Percentiles rank a stretch among this genome's conserved stretches.
phyloP scores from a whole-genome alignment of 2,888 invertebrate genomes.

The Rugalucina vietnamica region DNA sequence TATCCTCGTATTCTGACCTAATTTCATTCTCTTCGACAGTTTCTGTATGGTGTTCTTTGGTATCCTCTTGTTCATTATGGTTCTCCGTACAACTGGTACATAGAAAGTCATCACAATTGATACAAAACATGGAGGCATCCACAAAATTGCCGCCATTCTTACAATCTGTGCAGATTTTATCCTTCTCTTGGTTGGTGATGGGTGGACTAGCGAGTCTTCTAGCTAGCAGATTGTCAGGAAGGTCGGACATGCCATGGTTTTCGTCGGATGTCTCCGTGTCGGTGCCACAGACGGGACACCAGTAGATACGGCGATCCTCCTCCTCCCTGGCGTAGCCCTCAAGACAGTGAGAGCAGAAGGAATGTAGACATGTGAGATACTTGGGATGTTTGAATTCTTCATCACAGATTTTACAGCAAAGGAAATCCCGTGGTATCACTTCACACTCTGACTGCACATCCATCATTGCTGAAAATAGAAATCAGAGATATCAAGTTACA shows the following conservation, averaged over 20 bases:
- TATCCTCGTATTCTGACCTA: slow-evolving; percentile 52
- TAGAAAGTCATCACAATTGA: slow-evolving; percentile 75
- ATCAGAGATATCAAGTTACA: too few relatives aligned
- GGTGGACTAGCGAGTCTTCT: slow-evolving; percentile 67
- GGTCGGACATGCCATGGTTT: slow-evolving; percentile 42
- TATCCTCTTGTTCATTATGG: slow-evolving; percentile 72
- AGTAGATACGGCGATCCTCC: slow-evolving; percentile 60
- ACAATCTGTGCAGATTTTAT: slow-evolving; percentile 65
- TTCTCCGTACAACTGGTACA: slow-evolving; percentile 68
- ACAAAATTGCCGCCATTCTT: slow-evolving; percentile 71
- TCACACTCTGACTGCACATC: slow-evolving; percentile 71
- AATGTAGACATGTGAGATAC: slow-evolving; percentile 75
- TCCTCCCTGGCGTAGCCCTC: slow-evolving; percentile 57
- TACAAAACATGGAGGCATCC: slow-evolving; percentile 68
- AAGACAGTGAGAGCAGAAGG: slow-evolving; percentile 68
- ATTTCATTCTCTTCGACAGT: slow-evolving; percentile 65
- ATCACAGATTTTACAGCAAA: slow-evolving; percentile 75
- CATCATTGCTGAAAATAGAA: slow-evolving; percentile 66
- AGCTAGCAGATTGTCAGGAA: slow-evolving; percentile 74
- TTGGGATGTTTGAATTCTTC: slow-evolving; percentile 77
- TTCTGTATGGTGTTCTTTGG: slow-evolving; percentile 69
- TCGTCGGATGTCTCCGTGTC: slow-evolving; percentile 53
- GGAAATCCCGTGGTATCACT: slow-evolving; percentile 76
- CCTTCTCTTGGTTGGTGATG: slow-evolving; percentile 51
- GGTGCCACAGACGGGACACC: slow-evolving; percentile 76